Evolutionary conservation across 2,888 invertebrate species (phyloP), one percentile per base, ranked within the genome.

Genomic region (Dynastes grantii): DNA sequence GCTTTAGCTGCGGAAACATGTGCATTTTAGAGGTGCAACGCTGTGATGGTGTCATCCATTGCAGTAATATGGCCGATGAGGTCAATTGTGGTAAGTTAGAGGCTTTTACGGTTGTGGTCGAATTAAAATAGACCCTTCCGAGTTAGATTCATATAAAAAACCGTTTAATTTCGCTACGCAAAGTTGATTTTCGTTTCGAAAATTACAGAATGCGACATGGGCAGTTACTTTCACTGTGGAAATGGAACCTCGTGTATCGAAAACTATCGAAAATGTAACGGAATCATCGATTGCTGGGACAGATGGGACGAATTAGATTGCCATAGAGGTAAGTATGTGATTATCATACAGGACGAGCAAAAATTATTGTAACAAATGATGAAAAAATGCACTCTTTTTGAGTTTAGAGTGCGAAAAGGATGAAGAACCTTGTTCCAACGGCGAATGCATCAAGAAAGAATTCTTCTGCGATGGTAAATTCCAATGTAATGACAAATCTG

Each of bases 261-360:
- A n/a, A 90, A 92, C 81, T 89, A 89, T n/a, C 93, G 92, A 86
- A 90, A 91, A 83, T 95, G 95, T 87, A 93, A 95, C 85, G 93
- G 94, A 53, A 89, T 91, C 80, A 92, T 94, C 79, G 95, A 95
- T 86, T 95, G 95, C 86, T 95, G 94, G 94, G 95, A 95, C 87
- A 94, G 93, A 77, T 91, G 91, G 55, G 95, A 95, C 85, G 95
- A 95, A 90, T 89, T 92, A 49, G 92, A 93, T 87, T 95, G 95
- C 87, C 92, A 92, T 70, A 88, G 90, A 86, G 91, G 94, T 93
- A 68, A 68, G 51, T 8, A 22, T 45, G 45, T 45, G 6, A 9
- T 45, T 45, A 32, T 3, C 32, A 5, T 5, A 32, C 2, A 32
- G 4, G 32, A 0, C 0, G 32, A 3, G 32, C 0, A 4, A 5